phyloP scores from a whole-genome alignment of 2,888 invertebrate species.

The Leptarthrus brevirostris region DNA sequence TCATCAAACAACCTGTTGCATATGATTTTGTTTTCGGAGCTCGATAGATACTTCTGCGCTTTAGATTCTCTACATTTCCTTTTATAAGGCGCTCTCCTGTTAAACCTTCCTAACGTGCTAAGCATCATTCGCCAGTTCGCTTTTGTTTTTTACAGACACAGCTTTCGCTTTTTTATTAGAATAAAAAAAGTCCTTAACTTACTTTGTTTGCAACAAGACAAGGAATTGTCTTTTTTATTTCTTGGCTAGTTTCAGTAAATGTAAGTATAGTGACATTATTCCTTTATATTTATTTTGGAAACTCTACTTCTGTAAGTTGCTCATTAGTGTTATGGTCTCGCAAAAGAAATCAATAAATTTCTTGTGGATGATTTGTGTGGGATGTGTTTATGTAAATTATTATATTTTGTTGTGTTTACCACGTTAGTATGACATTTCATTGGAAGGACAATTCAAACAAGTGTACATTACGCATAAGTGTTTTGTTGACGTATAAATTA shows the following conservation, averaged over 20 bases:
- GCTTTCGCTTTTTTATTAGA: background rate
- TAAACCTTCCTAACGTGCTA: background rate
- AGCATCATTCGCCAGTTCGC: background rate
- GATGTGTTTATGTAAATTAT: no score
- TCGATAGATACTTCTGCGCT: background rate
- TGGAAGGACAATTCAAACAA: no score
- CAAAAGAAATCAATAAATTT: no score
- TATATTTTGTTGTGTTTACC: no score
- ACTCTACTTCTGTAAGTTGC: no score
- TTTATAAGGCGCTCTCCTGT: background rate
- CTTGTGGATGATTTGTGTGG: no score
- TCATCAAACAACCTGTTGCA: slow-evolving; percentile 22
- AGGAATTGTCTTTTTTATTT: background rate
- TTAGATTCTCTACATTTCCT: no score
- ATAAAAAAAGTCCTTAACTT: background rate
- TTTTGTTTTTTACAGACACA: background rate
- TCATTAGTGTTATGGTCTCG: no score
- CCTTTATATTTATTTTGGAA: no score
- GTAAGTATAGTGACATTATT: slow-evolving; percentile 6
- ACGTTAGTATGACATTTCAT: no score
- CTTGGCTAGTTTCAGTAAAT: background rate
- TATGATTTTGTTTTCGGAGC: background rate
- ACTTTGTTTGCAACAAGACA: background rate
- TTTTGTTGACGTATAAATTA: no score
- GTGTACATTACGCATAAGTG: no score